Percentiles rank a stretch among this genome's conserved stretches.
Evolutionary conservation across 1,140 invertebrate genomes (phyloP).

Genomic region (Neodiprion fabricii): DNA sequence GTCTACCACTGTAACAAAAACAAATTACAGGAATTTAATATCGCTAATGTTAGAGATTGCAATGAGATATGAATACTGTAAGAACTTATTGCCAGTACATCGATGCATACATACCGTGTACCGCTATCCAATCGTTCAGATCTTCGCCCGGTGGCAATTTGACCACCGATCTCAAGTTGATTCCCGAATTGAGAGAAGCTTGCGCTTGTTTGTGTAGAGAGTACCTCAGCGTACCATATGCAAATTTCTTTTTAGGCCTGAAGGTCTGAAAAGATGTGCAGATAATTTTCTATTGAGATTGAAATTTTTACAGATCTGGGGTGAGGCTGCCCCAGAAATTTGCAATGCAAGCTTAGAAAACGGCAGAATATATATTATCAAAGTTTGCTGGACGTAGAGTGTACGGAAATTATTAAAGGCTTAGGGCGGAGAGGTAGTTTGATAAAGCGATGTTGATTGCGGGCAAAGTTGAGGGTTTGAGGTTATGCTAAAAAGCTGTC

Average conservation of each 20-base stretch:
- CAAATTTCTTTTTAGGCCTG: conserved; percentile 89
- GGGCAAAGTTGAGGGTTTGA: not conserved
- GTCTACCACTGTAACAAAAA: conserved; percentile 80
- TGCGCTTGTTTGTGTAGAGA: conserved; percentile 94
- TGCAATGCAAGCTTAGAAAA: conserved; percentile 18
- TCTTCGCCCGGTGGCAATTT: conserved; percentile 87
- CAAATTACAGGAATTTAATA: conserved; percentile 20
- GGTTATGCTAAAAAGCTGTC: conserved; percentile 11
- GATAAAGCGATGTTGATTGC: no score
- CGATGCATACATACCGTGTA: conserved; percentile 75
- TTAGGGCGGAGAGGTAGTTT: not conserved
- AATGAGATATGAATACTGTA: not conserved
- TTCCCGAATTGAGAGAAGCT: conserved; percentile 92
- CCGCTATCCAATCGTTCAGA: conserved; percentile 93
- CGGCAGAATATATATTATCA: conserved; percentile 21
- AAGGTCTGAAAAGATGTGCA: conserved; percentile 73
- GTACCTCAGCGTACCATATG: conserved; percentile 89
- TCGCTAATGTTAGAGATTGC: conserved; percentile 15
- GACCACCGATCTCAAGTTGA: conserved; percentile 87
- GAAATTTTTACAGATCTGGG: no score
- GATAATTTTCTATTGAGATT: no score
- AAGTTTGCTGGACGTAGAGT: conserved; percentile 7
- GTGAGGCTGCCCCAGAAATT: not conserved
- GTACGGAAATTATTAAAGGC: not conserved
- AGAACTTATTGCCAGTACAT: not conserved